Evolutionary conservation across 2,113 vertebrate species (phyloP).

Genomic region (Takifugu bimaculatus): DNA sequence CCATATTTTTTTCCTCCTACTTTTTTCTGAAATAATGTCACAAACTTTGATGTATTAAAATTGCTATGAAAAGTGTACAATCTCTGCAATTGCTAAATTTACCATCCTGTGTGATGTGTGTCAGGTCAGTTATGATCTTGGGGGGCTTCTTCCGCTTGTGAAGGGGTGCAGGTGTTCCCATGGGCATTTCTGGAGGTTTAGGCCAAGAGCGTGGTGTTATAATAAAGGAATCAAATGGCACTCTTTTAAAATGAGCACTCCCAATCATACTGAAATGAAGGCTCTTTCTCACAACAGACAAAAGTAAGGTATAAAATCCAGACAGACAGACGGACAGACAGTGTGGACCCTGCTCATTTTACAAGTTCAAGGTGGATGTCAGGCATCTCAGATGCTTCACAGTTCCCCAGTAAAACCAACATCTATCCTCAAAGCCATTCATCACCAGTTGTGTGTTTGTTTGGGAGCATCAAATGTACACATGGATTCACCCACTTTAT

Average conservation of each 20-base stretch:
- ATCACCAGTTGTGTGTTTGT: constrained; percentile 40
- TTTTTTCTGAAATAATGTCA: background rate
- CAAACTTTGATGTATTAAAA: too few relatives aligned
- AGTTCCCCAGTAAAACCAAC: constrained; percentile 53
- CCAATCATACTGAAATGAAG: background rate
- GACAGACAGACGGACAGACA: constrained; percentile 18
- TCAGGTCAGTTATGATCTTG: constrained; percentile 83
- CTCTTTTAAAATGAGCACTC: background rate
- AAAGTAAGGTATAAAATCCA: background rate
- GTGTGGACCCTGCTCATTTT: constrained; percentile 38
- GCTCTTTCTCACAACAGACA: background rate
- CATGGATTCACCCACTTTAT: constrained; percentile 19
- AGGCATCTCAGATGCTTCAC: constrained; percentile 49
- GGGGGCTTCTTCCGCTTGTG: constrained; percentile 90
- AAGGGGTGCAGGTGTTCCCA: constrained; percentile 88
- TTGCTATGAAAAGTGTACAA: too few relatives aligned
- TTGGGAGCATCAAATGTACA: constrained; percentile 30
- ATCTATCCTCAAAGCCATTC: constrained; percentile 34
- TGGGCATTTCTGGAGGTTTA: constrained; percentile 81
- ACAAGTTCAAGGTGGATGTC: constrained; percentile 59
- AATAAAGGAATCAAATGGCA: background rate
- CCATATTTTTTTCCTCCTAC: background rate
- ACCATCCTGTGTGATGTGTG: constrained; percentile 85
- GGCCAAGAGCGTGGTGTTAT: constrained; percentile 18
- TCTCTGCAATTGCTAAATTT: constrained; percentile 46